Evolutionary conservation across 1,140 invertebrate species (phyloP), one percentile per base, ranked within the genome.

Genomic region (Drosophila funebris): DNA sequence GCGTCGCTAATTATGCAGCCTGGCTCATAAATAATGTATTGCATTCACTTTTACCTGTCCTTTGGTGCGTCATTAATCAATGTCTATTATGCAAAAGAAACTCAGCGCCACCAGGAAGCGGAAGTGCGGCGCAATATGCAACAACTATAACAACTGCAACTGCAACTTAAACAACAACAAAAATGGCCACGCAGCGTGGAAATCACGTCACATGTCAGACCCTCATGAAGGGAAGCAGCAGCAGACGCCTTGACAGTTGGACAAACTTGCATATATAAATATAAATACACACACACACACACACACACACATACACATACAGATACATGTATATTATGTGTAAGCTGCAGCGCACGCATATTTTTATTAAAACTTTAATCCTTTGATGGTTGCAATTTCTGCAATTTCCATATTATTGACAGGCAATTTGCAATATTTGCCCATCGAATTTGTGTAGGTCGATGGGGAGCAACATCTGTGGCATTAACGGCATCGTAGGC

Each of bases 31-130:
- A 72, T 61, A 76, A 81, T 81, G 73, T 70, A 78, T 78, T 70
- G 70, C 74, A 72, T 71, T 71, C 61, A 74, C 69, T 78, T 87
- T 85, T 76, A 85, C 77, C 78, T 81, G 76, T 73, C 68, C 76
- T 58, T 53, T 39, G 77, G 63, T 73, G 73, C 64, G 77, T 71
- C 77, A 85, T 84, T 72, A 53, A 82, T 85, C 82, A 87, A 87
- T 66, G 81, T 85, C 78, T 66, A 77, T 87, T 81, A 87, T 69
- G 69, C 77, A 73, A 68, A 84, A 85, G 81, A 85, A 84, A 76
- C 58, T 64, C 81, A 73, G 41, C 33, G 68, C 16, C 24, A 50
- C 24, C 62, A 60, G 82, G 78, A 81, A 81, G 60, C 81, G 81
- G 81, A 81, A 87, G 73, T 87, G 82, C 64, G 37, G 67, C 73